phyloP scores from a whole-genome alignment of 2,888 invertebrate species.

The Colletes collaris region DNA sequence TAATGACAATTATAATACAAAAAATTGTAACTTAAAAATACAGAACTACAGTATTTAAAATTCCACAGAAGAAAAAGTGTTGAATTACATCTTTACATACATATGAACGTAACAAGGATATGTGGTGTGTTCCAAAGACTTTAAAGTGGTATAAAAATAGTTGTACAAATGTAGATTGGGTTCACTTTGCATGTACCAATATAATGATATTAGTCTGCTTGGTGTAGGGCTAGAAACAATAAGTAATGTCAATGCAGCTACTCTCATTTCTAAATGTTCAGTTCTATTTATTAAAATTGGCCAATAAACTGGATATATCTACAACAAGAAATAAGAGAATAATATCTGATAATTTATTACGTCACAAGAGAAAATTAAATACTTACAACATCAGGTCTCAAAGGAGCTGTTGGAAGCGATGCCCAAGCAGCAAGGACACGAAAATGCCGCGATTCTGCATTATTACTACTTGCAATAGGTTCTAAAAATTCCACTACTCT shows the following conservation, averaged over 20 bases:
- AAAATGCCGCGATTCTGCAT: constrained; percentile 84
- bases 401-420: constrained; percentile 84
- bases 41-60: neutral
- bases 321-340: constrained; percentile 23
- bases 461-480: constrained; percentile 82
- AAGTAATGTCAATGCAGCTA: constrained; percentile 87
- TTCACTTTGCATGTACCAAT: constrained; percentile 87
- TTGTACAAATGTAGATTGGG: constrained; percentile 87
- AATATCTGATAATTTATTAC: constrained; percentile 10
- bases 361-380: constrained; percentile 28
- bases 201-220: constrained; percentile 87
- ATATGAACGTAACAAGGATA: constrained; percentile 88
- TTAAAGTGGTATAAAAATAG: constrained; percentile 89
- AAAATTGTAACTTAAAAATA: neutral
- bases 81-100: constrained; percentile 83
- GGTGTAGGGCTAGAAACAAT: constrained; percentile 87
- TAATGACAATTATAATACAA: constrained; percentile 38
- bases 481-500: constrained; percentile 83
- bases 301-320: constrained; percentile 87
- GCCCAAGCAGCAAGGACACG: constrained; percentile 89
- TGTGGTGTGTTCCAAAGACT: constrained; percentile 87
- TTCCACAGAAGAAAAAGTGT: neutral
- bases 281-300: constrained; percentile 88
- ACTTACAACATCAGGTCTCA: constrained; percentile 84
- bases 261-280: constrained; percentile 87